phyloP scores from a whole-genome alignment of 2,113 vertebrate species.

The Melanostigma gelatinosum region DNA sequence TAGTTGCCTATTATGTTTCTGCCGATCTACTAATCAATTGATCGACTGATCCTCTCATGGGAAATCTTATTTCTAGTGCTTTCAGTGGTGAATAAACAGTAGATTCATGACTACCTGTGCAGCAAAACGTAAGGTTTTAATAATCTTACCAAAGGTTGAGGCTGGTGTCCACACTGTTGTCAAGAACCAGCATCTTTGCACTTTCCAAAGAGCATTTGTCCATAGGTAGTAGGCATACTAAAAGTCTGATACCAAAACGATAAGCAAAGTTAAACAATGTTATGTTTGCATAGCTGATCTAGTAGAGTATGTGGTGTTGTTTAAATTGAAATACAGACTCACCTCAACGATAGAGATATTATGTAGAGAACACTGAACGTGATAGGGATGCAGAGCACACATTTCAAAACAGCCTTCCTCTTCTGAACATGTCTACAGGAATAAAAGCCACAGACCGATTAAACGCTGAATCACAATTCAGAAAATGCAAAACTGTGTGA shows the following conservation, averaged over 20 bases:
- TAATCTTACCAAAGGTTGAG: constrained; percentile 68
- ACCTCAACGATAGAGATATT: constrained; percentile 26
- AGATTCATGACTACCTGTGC: background rate
- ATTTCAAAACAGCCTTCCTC: constrained; percentile 12
- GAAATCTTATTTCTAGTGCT: background rate
- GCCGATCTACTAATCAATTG: background rate
- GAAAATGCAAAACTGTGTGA: background rate
- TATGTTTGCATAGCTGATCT: background rate
- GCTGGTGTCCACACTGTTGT: constrained; percentile 52
- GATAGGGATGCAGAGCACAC: constrained; percentile 12
- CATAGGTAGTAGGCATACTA: constrained; percentile 65
- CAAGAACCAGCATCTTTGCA: constrained; percentile 42
- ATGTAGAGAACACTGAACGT: constrained; percentile 23
- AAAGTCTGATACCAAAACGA: constrained; percentile 41
- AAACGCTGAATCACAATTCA: constrained; percentile 1
- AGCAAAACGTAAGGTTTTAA: background rate
- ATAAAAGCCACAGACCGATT: constrained; percentile 31
- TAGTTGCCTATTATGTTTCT: background rate
- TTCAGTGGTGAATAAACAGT: background rate
- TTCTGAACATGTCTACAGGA: constrained; percentile 35
- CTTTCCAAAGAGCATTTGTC: constrained; percentile 58
- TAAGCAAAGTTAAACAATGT: background rate
- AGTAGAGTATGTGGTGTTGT: background rate
- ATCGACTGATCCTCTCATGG: no score
- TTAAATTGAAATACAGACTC: background rate